Percentiles rank a stretch among this genome's conserved stretches.
These are phyloP conservation scores for Hirundichthys speculiger DNA, from an alignment of 2,113 vertebrate genomes.

Conservation along the genomic window DNA sequence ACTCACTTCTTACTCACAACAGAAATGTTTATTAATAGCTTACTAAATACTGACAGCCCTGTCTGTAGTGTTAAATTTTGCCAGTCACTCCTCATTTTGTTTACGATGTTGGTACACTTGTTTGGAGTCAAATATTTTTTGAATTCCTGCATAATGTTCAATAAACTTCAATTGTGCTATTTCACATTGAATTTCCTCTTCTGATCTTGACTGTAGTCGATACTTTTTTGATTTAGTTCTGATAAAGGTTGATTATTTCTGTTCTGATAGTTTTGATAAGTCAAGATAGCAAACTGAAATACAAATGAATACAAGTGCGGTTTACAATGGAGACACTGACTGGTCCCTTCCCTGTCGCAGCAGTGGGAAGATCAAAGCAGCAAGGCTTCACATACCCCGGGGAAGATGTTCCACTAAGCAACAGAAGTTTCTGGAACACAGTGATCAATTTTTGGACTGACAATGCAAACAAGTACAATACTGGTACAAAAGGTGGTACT, in stretches of 20 bases:
- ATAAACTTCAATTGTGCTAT: too few relatives aligned
- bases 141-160: too few relatives aligned
- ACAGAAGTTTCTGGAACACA: constrained; percentile 35
- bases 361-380: constrained; percentile 27
- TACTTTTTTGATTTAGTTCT: neutral
- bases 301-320: constrained; percentile 1
- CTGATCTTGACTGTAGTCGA: neutral
- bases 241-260: neutral
- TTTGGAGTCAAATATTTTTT: too few relatives aligned
- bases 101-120: too few relatives aligned
- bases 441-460: constrained; percentile 30
- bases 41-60: too few relatives aligned
- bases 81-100: too few relatives aligned
- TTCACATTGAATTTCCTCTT: too few relatives aligned
- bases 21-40: too few relatives aligned
- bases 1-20: too few relatives aligned
- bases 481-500: constrained; percentile 28
- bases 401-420: constrained; percentile 54
- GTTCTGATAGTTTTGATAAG: constrained; percentile 4
- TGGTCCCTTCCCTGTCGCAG: constrained; percentile 11
- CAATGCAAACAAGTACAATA: constrained; percentile 5
- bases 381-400: constrained; percentile 8
- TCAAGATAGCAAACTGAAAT: neutral
- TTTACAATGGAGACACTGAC: constrained; percentile 6
- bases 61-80: too few relatives aligned